Evolutionary conservation across 2,888 invertebrate species (phyloP), one percentile per base, ranked within the genome.

Genomic region (Drosophila parthenogenetica): DNA sequence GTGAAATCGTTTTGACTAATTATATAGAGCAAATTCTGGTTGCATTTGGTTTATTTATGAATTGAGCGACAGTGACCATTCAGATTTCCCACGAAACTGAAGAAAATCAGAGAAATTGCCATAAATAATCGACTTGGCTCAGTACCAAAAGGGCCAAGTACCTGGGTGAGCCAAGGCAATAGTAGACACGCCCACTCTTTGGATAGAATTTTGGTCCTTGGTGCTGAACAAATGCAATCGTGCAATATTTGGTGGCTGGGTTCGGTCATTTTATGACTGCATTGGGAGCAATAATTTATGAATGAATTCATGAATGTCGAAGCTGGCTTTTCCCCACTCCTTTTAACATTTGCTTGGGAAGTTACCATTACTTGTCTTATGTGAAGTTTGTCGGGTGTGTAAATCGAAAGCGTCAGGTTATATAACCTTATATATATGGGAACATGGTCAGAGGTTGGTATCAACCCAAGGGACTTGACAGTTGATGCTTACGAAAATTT

Each of bases 251-350:
- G 83, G 82, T 84, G 87, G 85, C 72, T 68, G 68, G 66, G 62
- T 57, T 69, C 37, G 82, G 79, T 77, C 81, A 77, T 77, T 89
- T 89, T 90, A 90, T 87, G 87, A 74, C 80, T 87, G 89, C 80
- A 74, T 50, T 70, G 89, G 89, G 89, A 89, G 66, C 79, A 73
- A 87, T 89, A 90, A 89, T 82, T 90, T 87, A 89, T 88, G 84
- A 81, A 89, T 81, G 85, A 84, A 79, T 84, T 87, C 89, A 90
- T 88, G 79, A 88, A 90, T 90, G 81, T 79, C 79, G 74, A 82
- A 89, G 67, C 66, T 58, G 51, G 50, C 58, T 66, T 59, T 43
- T 4, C 19, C 14, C 37, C 14, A 4, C 10, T 11, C 39, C 5
- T 3, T 17, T 1, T 5, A n/a, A 4, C n/a, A 19, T 32, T 32